Percentiles rank a stretch among this genome's conserved stretches.
These are phyloP conservation scores for Lucilia cuprina DNA, from an alignment of 1,140 invertebrate species.

Conservation along the genomic window DNA sequence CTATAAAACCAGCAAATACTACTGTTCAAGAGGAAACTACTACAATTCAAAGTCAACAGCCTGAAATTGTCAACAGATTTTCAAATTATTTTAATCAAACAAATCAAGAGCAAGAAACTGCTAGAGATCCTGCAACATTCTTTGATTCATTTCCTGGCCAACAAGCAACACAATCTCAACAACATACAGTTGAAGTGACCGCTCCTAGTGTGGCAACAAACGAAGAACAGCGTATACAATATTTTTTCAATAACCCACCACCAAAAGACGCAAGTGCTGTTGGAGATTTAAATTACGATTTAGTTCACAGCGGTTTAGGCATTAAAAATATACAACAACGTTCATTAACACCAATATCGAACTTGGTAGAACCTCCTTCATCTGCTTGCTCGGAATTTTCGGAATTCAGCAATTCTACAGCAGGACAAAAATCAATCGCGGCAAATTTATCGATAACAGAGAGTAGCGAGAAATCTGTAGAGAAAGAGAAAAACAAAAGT, in stretches of 20 bases:
- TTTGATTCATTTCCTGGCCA: constrained; percentile 43
- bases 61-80: constrained; percentile 32
- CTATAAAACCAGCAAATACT: constrained; percentile 9
- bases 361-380: constrained; percentile 57
- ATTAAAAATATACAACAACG: constrained; percentile 45
- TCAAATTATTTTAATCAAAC: constrained; percentile 39
- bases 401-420: constrained; percentile 38
- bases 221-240: constrained; percentile 59
- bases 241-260: constrained; percentile 62
- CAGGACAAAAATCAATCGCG: constrained; percentile 11
- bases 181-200: background rate
- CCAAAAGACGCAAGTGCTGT: constrained; percentile 51
- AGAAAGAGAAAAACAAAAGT: background rate
- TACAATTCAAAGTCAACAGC: constrained; percentile 18
- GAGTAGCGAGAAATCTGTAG: background rate
- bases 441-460: background rate
- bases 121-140: constrained; percentile 43
- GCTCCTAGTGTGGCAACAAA: background rate
- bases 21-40: background rate
- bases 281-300: constrained; percentile 59
- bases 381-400: constrained; percentile 60
- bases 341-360: constrained; percentile 54
- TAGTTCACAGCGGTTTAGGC: constrained; percentile 55
- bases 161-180: constrained; percentile 19
- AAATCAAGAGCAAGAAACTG: background rate